A percentile compares a stretch with the other conserved stretches of the same genome.
These are phyloP conservation scores for Xiphias gladius DNA, from an alignment of 2,113 vertebrate genomes.

Conservation along the genomic window DNA sequence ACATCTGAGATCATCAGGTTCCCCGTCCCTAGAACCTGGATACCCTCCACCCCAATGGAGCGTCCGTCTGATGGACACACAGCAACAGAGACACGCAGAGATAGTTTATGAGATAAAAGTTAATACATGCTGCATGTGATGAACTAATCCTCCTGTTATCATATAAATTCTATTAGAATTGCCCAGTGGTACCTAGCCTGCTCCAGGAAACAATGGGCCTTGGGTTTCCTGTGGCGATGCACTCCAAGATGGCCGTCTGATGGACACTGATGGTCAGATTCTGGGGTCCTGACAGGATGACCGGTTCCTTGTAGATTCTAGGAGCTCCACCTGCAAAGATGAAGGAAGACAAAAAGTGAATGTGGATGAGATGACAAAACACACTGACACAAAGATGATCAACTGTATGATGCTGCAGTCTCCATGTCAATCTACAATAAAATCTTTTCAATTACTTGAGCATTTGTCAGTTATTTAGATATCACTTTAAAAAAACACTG, in stretches of 20 bases:
- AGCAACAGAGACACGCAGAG: background rate
- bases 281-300: conserved; percentile 87
- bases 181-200: conserved; percentile 76
- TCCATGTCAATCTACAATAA: too few relatives aligned
- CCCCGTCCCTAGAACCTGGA: conserved; percentile 88
- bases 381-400: background rate
- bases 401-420: too few relatives aligned
- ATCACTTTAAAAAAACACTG: too few relatives aligned
- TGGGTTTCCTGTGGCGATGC: conserved; percentile 84
- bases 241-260: conserved; percentile 84
- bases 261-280: conserved; percentile 85
- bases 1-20: conserved; percentile 90
- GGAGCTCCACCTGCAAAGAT: conserved; percentile 69
- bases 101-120: background rate
- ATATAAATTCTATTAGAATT: background rate
- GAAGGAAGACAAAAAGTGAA: background rate
- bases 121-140: background rate
- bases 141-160: background rate
- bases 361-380: background rate
- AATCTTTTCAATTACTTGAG: too few relatives aligned
- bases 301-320: conserved; percentile 82
- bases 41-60: conserved; percentile 89
- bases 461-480: too few relatives aligned
- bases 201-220: conserved; percentile 87
- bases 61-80: conserved; percentile 83